Conservation (phyloP, 2,888 invertebrate genomes). For the Xestia rhomboidea region DNA sequence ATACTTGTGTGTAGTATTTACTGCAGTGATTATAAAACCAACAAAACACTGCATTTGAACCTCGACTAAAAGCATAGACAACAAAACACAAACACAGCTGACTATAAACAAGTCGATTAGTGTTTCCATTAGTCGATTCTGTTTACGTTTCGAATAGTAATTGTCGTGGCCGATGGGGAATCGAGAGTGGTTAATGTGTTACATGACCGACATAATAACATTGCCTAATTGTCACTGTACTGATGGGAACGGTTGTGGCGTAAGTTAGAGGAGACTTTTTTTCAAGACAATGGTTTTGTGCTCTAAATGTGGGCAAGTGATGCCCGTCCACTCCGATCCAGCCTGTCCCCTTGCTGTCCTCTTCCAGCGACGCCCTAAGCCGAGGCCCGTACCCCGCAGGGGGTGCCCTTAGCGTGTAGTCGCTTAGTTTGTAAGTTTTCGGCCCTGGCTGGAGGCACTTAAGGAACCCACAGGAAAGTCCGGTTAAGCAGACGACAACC, state of each 20-base stretch:
- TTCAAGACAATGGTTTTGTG: background rate
- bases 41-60: background rate
- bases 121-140: conserved; percentile 60
- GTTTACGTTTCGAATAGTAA: conserved; percentile 58
- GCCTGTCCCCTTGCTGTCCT: too few relatives aligned
- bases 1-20: background rate
- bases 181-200: conserved; percentile 60
- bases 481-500: too few relatives aligned
- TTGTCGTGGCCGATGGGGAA: conserved; percentile 53
- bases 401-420: too few relatives aligned
- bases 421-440: too few relatives aligned
- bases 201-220: conserved; percentile 61
- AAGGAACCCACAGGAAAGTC: too few relatives aligned
- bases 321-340: too few relatives aligned
- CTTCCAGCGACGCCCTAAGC: too few relatives aligned
- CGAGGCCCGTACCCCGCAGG: too few relatives aligned
- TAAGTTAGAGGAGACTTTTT: conserved; percentile 12
- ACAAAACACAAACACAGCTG: conserved; percentile 21
- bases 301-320: background rate
- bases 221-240: conserved; percentile 51
- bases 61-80: conserved; percentile 17
- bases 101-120: conserved; percentile 56
- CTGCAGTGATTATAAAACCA: background rate
- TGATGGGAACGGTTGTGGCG: conserved; percentile 23
- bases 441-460: too few relatives aligned